Evolutionary conservation across 1,140 invertebrate genomes (phyloP), one percentile per base, ranked within the genome.

Genomic region (Cepaea nemoralis): DNA sequence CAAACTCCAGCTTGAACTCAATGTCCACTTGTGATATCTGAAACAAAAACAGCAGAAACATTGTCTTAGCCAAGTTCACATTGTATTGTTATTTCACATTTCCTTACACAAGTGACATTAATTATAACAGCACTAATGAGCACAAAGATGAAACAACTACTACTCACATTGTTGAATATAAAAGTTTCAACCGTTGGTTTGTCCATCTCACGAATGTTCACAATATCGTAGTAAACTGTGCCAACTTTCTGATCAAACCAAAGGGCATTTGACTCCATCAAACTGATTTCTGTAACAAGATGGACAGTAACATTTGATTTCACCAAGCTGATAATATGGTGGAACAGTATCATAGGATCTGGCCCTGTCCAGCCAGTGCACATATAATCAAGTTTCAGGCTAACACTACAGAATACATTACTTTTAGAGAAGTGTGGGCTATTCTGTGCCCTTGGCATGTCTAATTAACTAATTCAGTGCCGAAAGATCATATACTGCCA

Each of bases 221-320:
- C 48, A 2, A 89, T 16, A 45, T 88, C 84, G 59, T 86, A 87
- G 48, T 76, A 83, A 0, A 81, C 80, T 16, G 79, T 84, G 5
- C 88, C 87, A 6, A 87, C 85, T 16, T 84, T 77, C 55, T 87
- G 84, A 39, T 88, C 86, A 73, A 84, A 78, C 40, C 76, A 83
- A 16, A 85, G 40, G 24, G 83, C 83, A 50, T 87, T 88, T 19
- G 83, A 85, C 45, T 89, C 88, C 88, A 88, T 88, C n/a, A 89
- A 82, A 22, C 67, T 82, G 37, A 89, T 86, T 77, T 88, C 87
- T 88, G 83, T 27, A 16, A 74, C 45, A 73, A 3, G 12, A 69
- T 70, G 31, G 8, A 39, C 6, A 55, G 50, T n/a, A 55, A 5
- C 6, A 22, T 55, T 55, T 8, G 19, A 2, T 55, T 14, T 55